Conservation (phyloP, 2,888 invertebrate species). For the Ophonus ardosiacus region DNA sequence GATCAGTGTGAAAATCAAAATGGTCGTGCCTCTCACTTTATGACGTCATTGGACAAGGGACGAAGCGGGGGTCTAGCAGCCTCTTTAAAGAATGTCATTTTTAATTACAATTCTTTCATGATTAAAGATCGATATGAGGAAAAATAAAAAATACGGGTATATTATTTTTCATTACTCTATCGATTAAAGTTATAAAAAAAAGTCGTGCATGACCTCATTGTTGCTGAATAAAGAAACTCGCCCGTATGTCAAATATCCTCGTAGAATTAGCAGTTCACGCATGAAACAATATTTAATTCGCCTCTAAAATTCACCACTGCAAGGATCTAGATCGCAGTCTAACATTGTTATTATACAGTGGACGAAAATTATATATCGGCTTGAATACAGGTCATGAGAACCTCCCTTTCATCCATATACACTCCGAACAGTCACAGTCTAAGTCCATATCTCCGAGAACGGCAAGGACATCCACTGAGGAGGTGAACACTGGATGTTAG, state of each 20-base stretch:
- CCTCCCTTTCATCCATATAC: not conserved
- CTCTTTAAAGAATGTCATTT: no score
- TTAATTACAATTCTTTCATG: no score
- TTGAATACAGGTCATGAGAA: slow-evolving; percentile 44
- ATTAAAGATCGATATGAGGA: no score
- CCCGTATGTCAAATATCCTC: not conserved
- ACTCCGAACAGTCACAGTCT: slow-evolving; percentile 23
- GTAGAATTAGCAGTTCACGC: slow-evolving; percentile 36
- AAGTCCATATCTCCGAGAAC: not conserved
- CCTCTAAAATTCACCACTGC: slow-evolving; percentile 30
- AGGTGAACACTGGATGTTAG: not conserved
- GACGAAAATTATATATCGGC: slow-evolving; percentile 63
- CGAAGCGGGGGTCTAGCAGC: no score
- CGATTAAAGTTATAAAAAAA: no score
- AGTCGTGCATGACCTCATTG: no score
- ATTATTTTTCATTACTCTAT: no score
- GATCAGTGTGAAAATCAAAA: no score
- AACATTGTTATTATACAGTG: slow-evolving; percentile 60
- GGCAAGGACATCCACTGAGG: not conserved
- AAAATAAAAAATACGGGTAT: no score
- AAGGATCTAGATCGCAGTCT: slow-evolving; percentile 48
- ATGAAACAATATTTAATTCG: slow-evolving; percentile 45
- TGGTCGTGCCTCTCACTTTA: no score
- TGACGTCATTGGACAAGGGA: no score
- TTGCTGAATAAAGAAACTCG: no score